Base-by-base conservation (phyloP, 1,140 invertebrate genomes). In the Sitophilus oryzae region DNA sequence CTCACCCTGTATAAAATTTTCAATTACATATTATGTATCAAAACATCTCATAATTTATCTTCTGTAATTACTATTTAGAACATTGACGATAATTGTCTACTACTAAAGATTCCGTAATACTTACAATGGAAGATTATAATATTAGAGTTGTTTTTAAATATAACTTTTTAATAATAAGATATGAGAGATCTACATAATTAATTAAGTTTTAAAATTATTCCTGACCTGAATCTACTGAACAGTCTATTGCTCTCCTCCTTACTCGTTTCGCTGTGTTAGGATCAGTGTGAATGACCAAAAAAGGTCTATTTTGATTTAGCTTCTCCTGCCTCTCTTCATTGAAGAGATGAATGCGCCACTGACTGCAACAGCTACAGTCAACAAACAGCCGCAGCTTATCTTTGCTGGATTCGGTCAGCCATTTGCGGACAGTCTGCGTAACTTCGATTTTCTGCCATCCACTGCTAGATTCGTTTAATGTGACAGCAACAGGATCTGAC, bases 361-460 rank as follows among this genome's bases (percentile, higher is more conserved):
- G 80, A 56, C 80, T 80, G n/a, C 82, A 80, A 67, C 89, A 92
- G 51, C 84, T 84, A 71, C 90, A 92, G 73, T 94, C 91, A 37
- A 93, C 82, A 20, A 92, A 76, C 9, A 93, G 73, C 45, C 83
- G 81, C 47, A 93, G 76, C 61, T 82, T 82, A 21, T 81, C 78
- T 60, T 77, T 77, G 52, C 70, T 68, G 38, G 75, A 67, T 50
- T 66, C 72, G 15, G 71, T 71, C 37, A 78, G 83, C 88, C 88
- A 90, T 52, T 77, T 77, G 36, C 80, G 78, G n/a, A 89, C 85
- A 8, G 84, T 83, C 45, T 77, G 75, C 25, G 88, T 89, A 44
- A 94, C 76, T 73, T 94, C 89, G 58, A 95, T 79, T 61, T 89
- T 87, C 66, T 90, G 84, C 93, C 92, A 95, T 15, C 88, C 89